Percentiles rank a stretch among this genome's conserved stretches.
These are phyloP conservation scores for Apis dorsata DNA, from an alignment of 1,140 invertebrate species.

Conservation along the genomic window DNA sequence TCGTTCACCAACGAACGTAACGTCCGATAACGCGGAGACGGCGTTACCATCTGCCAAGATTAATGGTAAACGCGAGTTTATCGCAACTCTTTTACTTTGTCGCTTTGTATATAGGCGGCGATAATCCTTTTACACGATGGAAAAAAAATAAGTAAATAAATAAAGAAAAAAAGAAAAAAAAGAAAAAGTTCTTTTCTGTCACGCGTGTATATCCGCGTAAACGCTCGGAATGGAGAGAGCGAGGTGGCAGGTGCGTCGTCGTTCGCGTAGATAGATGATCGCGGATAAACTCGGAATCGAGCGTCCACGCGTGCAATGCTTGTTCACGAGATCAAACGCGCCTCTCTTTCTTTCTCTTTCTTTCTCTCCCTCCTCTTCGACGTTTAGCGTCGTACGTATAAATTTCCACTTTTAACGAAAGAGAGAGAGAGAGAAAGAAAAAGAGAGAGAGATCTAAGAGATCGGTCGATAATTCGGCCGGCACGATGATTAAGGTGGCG, in stretches of 20 bases:
- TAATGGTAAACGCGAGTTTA: constrained; percentile 18
- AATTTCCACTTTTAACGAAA: constrained; percentile 57
- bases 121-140: constrained; percentile 32
- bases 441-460: constrained; percentile 40
- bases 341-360: background rate
- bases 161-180: too few relatives aligned
- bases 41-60: constrained; percentile 26
- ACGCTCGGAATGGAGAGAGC: constrained; percentile 13
- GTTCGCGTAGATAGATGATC: constrained; percentile 66
- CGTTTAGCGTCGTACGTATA: constrained; percentile 65
- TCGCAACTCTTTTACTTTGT: constrained; percentile 32
- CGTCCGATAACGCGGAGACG: constrained; percentile 14
- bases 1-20: constrained; percentile 2
- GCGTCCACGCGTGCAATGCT: constrained; percentile 20
- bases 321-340: constrained; percentile 25
- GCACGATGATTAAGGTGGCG: constrained; percentile 61
- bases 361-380: constrained; percentile 12
- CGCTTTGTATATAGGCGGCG: constrained; percentile 22
- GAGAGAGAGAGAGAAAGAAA: too few relatives aligned
- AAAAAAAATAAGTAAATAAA: too few relatives aligned
- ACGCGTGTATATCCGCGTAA: constrained; percentile 38
- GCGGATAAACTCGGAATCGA: constrained; percentile 62
- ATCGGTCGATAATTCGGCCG: constrained; percentile 56
- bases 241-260: constrained; percentile 60
- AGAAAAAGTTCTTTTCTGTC: constrained; percentile 47